Evolutionary conservation across 2,888 invertebrate species (phyloP), one percentile per base, ranked within the genome.

Genomic region (Acheta domesticus): DNA sequence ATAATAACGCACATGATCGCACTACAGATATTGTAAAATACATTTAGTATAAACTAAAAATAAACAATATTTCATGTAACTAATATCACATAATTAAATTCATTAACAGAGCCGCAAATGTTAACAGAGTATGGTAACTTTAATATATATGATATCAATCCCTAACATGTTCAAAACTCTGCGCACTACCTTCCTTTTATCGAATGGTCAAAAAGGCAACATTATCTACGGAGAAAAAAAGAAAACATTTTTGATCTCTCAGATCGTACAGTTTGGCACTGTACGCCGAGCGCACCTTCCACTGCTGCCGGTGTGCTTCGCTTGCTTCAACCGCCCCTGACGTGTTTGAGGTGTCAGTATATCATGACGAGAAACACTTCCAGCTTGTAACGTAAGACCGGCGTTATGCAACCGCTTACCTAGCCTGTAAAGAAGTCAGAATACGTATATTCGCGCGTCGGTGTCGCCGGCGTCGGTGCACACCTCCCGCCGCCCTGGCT

Each of bases 261-360:
- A 36, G 36, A 36, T 36, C 36, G 8, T 0, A 5, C 36, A 0
- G 36, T 36, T 36, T 36, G 8, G 8, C 62, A 62, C 62, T 19
- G n/a, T 19, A 62, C 62, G 62, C 62, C 16, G 14, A 0, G 4
- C 62, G 62, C 62, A 62, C 14, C 62, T 62, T 5, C 62, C 62
- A 62, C 62, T 19, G n/a, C 62, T 4, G 16, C 62, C 14, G 14
- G 62, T 62, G 62, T n/a, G n/a, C 62, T 62, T 62, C 62, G n/a
- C n/a, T 14, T 11, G 16, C 62, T 19, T n/a, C 62, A n/a, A 62
- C 62, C 62, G n/a, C 62, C 16, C 62, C 62, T 62, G n/a, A 62
- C 62, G 62, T n/a, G 62, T 62, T 62, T n/a, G 62, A 62, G 62
- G 62, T 62, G 62, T 62, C 62, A 62, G 62, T n/a, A n/a, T 62